These are phyloP conservation scores for Drosophila sproati DNA, from an alignment of 1,140 invertebrate genomes.

Conservation along the genomic window DNA sequence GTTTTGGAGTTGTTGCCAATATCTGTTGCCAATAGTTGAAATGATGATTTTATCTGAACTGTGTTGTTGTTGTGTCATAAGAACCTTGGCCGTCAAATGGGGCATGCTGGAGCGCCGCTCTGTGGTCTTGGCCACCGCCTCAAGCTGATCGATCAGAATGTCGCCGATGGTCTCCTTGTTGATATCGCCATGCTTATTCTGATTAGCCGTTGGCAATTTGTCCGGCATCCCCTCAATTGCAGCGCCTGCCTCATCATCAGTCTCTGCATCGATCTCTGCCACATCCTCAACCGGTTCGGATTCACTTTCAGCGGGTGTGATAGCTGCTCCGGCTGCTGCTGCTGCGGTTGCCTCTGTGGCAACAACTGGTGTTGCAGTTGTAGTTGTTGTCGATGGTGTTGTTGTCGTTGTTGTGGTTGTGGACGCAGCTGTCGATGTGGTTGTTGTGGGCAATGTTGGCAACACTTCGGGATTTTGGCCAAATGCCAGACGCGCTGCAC, in stretches of 20 bases:
- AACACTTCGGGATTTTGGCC: slow-evolving; percentile 83
- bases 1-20: slow-evolving; percentile 37
- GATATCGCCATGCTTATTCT: slow-evolving; percentile 40
- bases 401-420: slow-evolving; percentile 42
- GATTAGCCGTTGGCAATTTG: slow-evolving; percentile 9
- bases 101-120: slow-evolving; percentile 64
- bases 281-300: slow-evolving; percentile 3
- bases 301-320: background rate
- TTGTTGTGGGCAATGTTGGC: slow-evolving; percentile 70
- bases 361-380: slow-evolving; percentile 28
- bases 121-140: slow-evolving; percentile 62
- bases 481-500: slow-evolving; percentile 81
- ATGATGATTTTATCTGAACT: slow-evolving; percentile 3
- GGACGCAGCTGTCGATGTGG: slow-evolving; percentile 56
- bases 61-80: slow-evolving; percentile 44
- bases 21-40: slow-evolving; percentile 41
- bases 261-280: background rate
- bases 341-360: slow-evolving; percentile 9
- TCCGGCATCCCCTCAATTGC: background rate
- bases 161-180: slow-evolving; percentile 76
- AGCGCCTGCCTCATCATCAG: background rate
- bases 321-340: background rate
- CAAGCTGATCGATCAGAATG: slow-evolving; percentile 62
- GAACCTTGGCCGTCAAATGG: slow-evolving; percentile 69
- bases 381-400: slow-evolving; percentile 50